Conservation (phyloP, 1,140 invertebrate genomes). For the Tetragonula clypearis region DNA sequence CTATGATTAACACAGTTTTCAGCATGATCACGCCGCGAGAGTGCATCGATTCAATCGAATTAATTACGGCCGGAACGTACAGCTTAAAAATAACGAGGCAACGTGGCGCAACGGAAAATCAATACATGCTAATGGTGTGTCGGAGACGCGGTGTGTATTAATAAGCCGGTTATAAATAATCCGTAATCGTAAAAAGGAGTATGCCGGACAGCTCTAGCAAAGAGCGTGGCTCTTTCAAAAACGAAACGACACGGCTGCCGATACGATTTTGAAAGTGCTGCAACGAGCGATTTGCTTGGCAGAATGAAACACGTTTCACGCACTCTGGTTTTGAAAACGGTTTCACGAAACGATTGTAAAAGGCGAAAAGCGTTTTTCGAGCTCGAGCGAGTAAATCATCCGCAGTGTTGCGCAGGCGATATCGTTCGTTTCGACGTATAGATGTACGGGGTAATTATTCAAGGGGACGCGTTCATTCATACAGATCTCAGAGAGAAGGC, state of each 20-base stretch:
- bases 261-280: not conserved
- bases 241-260: no score
- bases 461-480: not conserved
- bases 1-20: not conserved
- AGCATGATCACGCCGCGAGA: constrained; percentile 6
- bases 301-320: not conserved
- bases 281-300: no score
- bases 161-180: constrained; percentile 46
- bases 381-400: not conserved
- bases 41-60: constrained; percentile 43
- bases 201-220: not conserved
- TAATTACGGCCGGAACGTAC: constrained; percentile 39
- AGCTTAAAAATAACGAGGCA: constrained; percentile 42
- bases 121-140: constrained; percentile 28
- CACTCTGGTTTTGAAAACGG: not conserved
- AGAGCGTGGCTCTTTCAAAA: not conserved
- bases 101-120: constrained; percentile 35
- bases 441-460: not conserved
- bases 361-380: not conserved
- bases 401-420: not conserved
- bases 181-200: constrained; percentile 20
- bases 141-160: constrained; percentile 27
- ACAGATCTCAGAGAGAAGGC: not conserved
- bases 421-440: not conserved
- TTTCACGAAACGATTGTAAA: not conserved